These are phyloP conservation scores for Drosophila aff. DNA, from an alignment of 1,140 invertebrate species.

Conservation along the genomic window DNA sequence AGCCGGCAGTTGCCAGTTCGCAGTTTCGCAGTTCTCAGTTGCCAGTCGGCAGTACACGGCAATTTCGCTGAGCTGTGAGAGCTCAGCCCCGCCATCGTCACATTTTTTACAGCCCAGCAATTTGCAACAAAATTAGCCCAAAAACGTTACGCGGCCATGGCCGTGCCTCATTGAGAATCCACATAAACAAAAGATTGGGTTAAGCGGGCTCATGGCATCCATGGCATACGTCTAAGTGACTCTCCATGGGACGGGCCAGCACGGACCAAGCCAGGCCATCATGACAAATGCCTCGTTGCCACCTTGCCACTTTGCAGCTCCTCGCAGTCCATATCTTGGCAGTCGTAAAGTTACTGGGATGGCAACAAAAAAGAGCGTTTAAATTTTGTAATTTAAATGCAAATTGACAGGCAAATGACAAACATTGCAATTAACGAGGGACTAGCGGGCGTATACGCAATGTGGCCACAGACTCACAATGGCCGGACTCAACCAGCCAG, in stretches of 20 bases:
- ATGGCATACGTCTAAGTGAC: conserved; percentile 58
- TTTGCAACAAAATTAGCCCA: conserved; percentile 80
- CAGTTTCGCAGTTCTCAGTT: conserved; percentile 21
- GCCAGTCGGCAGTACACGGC: conserved; percentile 35
- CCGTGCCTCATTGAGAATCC: conserved; percentile 60
- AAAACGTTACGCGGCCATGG: conserved; percentile 54
- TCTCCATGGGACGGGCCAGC: conserved; percentile 19
- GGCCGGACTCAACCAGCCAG: conserved; percentile 34
- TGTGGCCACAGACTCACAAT: conserved; percentile 55
- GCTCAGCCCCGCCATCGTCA: conserved; percentile 5
- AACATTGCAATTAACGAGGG: conserved; percentile 82
- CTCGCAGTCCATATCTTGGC: conserved; percentile 40
- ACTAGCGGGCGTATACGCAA: conserved; percentile 77
- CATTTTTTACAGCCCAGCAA: conserved; percentile 74
- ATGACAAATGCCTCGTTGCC: conserved; percentile 60
- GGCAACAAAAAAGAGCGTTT: conserved; percentile 63
- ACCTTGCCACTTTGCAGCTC: conserved; percentile 14
- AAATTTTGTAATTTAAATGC: conserved; percentile 84
- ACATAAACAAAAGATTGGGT: conserved; percentile 75
- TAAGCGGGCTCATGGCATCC: conserved; percentile 43
- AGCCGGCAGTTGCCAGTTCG: conserved; percentile 21
- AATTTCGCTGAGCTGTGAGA: conserved; percentile 37
- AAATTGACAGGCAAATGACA: conserved; percentile 82
- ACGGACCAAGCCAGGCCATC: conserved; percentile 17
- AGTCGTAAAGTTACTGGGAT: conserved; percentile 48